phyloP scores from a whole-genome alignment of 2,113 vertebrate species.

The Camelus bactrianus region DNA sequence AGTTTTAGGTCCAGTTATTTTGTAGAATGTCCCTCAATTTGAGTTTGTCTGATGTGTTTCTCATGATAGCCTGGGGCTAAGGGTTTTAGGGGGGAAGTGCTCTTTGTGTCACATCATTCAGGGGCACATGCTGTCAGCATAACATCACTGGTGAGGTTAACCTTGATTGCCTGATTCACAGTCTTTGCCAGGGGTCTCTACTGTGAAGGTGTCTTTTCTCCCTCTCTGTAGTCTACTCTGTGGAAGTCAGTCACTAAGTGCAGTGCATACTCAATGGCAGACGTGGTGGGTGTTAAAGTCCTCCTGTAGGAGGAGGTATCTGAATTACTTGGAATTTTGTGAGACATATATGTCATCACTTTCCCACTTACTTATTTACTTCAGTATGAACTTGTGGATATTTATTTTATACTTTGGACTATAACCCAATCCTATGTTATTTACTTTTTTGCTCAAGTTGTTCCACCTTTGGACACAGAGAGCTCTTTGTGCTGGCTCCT shows the following conservation, averaged over 20 bases:
- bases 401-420: background rate
- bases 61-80: background rate
- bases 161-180: background rate
- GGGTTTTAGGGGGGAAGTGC: background rate
- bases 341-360: background rate
- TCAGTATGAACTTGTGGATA: background rate
- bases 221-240: background rate
- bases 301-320: background rate
- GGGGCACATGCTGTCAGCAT: background rate
- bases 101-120: background rate
- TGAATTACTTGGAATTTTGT: background rate
- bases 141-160: background rate
- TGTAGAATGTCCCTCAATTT: background rate
- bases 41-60: background rate
- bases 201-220: background rate
- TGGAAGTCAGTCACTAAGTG: background rate
- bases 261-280: background rate
- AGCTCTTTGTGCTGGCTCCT: background rate
- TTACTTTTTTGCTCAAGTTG: background rate
- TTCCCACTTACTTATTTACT: background rate
- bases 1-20: background rate
- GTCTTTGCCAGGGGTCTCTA: background rate
- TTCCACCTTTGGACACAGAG: background rate
- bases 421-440: background rate
- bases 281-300: background rate